Percentiles rank a stretch among this genome's conserved stretches.
These are phyloP conservation scores for Pseudocheirus occidentalis DNA, from an alignment of 2,797 vertebrate genomes.

Conservation along the genomic window DNA sequence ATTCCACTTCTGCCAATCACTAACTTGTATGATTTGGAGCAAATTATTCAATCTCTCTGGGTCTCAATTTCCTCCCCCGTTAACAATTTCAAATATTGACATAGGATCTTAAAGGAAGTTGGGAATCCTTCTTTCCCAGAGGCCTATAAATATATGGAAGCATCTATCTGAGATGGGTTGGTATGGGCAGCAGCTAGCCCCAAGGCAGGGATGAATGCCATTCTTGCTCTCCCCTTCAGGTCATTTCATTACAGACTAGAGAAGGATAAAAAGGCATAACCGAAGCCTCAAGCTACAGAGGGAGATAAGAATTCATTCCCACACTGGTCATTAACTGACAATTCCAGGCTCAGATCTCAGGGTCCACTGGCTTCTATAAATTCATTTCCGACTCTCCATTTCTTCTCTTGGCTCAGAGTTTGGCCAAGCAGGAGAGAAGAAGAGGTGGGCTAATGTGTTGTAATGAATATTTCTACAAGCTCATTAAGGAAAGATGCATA, in stretches of 20 bases:
- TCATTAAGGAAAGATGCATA: constrained; percentile 66
- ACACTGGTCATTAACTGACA: too few species aligned
- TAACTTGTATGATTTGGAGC: background rate
- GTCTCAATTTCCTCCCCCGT: background rate
- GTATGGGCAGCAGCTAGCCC: background rate
- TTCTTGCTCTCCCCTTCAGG: background rate
- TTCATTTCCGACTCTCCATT: background rate
- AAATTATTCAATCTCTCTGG: background rate
- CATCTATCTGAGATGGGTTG: background rate
- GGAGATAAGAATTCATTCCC: background rate
- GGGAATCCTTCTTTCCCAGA: background rate
- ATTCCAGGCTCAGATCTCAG: background rate
- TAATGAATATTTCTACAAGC: constrained; percentile 62
- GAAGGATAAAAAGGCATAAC: background rate
- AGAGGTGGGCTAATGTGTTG: constrained; percentile 41
- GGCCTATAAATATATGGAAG: background rate
- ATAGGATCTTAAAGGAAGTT: background rate
- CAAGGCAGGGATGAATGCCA: background rate
- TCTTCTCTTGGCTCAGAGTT: background rate
- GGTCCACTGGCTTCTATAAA: background rate
- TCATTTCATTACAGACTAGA: background rate
- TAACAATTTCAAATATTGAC: background rate
- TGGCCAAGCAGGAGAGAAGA: background rate
- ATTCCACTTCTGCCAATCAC: background rate
- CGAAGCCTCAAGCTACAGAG: background rate